Percentiles rank a stretch among this genome's conserved stretches.
These are phyloP conservation scores for Sphaeridia pumilis DNA, from an alignment of 2,888 invertebrate species.

Conservation along the genomic window DNA sequence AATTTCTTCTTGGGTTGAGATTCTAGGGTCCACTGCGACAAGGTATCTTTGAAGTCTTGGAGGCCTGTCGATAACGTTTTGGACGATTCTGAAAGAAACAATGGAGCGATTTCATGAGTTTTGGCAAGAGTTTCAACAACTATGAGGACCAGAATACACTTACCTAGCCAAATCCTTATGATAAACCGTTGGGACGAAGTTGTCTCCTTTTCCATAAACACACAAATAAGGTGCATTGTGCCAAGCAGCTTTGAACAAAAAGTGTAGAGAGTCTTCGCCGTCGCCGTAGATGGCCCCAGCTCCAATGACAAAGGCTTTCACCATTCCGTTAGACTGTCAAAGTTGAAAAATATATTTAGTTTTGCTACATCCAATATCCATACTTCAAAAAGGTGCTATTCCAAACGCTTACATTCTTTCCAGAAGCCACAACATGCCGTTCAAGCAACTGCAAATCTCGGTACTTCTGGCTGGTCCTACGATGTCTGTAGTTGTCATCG, in stretches of 20 bases:
- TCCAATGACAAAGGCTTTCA: slow-evolving; percentile 47
- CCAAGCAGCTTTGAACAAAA: slow-evolving; percentile 57
- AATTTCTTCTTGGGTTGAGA: slow-evolving; percentile 47
- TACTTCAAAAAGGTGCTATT: not conserved
- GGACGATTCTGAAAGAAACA: slow-evolving; percentile 18
- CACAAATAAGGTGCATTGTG: slow-evolving; percentile 50
- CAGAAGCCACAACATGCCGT: slow-evolving; percentile 32
- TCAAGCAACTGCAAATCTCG: slow-evolving; percentile 31
- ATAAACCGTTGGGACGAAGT: slow-evolving; percentile 52
- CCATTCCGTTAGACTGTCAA: slow-evolving; percentile 29
- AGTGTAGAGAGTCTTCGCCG: slow-evolving; percentile 50
- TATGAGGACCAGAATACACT: slow-evolving; percentile 14
- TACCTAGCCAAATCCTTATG: slow-evolving; percentile 50
- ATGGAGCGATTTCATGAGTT: not conserved
- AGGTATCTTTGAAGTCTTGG: slow-evolving; percentile 50
- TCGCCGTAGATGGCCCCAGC: slow-evolving; percentile 53
- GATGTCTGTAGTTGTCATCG: slow-evolving; percentile 25
- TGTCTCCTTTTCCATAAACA: slow-evolving; percentile 48
- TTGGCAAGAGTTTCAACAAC: not conserved
- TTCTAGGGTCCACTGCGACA: slow-evolving; percentile 51
- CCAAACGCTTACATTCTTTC: slow-evolving; percentile 24
- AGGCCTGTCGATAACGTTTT: slow-evolving; percentile 40
- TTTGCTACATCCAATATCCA: not conserved
- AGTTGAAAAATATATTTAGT: not conserved
- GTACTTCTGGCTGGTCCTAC: slow-evolving; percentile 27